Evolutionary conservation across 2,888 invertebrate genomes (phyloP).

Genomic region (Troilus luridus): DNA sequence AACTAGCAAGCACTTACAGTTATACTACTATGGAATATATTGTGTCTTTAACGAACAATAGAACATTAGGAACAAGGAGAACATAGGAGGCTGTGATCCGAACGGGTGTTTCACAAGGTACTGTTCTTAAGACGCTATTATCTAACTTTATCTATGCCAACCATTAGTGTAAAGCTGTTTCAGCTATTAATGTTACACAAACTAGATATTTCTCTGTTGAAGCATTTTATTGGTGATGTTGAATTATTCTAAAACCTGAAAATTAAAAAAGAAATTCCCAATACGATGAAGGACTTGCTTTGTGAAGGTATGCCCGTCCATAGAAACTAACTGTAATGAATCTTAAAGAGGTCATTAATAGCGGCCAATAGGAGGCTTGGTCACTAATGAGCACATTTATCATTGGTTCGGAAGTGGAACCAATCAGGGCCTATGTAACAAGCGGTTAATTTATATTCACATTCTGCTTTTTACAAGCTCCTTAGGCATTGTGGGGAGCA

Average conservation of each 20-base stretch:
- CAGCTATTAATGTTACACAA: not conserved
- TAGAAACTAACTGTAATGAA: constrained; percentile 29
- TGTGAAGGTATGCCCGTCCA: not conserved
- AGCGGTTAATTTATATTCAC: constrained; percentile 21
- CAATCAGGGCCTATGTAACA: constrained; percentile 36
- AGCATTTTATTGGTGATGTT: not conserved
- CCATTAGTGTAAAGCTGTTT: not conserved
- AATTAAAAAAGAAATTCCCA: not conserved
- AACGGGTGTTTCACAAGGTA: constrained; percentile 25
- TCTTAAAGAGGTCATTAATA: constrained; percentile 36
- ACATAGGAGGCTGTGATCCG: not conserved
- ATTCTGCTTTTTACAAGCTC: not conserved
- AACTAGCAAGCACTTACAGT: not conserved
- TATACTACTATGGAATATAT: not conserved
- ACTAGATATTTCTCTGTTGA: not conserved
- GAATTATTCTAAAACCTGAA: not conserved
- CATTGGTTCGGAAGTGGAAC: constrained; percentile 45
- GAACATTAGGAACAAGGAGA: constrained; percentile 14
- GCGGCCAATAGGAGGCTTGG: not conserved
- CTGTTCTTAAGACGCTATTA: not conserved
- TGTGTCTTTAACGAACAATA: constrained; percentile 18
- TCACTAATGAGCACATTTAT: constrained; percentile 42
- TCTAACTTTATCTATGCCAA: not conserved
- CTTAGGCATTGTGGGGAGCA: not conserved
- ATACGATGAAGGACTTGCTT: not conserved